These are phyloP conservation scores for Timema cristinae DNA, from an alignment of 2,888 invertebrate genomes.

Conservation along the genomic window DNA sequence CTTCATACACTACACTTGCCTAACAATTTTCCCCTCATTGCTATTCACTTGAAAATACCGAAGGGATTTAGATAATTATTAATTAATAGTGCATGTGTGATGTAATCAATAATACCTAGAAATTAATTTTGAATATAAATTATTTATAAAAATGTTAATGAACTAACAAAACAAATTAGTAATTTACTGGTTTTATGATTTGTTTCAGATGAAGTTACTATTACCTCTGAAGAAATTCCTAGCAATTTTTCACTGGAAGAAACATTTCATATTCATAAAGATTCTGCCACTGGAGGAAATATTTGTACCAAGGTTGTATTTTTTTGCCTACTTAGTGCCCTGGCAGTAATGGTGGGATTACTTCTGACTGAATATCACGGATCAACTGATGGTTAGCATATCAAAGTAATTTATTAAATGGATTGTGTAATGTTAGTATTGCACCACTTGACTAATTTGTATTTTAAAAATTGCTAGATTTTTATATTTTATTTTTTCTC, in stretches of 20 bases:
- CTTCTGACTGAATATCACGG: conserved; percentile 78
- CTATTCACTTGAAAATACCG: no score
- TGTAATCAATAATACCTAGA: no score
- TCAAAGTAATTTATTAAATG: background rate
- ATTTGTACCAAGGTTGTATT: conserved; percentile 82
- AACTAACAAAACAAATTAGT: no score
- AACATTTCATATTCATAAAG: conserved; percentile 72
- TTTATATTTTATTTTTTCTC: conserved; percentile 4
- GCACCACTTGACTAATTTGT: background rate
- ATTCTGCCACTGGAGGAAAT: conserved; percentile 74
- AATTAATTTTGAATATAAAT: no score
- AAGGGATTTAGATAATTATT: no score
- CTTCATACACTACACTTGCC: no score
- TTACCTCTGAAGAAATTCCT: conserved; percentile 23
- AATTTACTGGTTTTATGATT: background rate
- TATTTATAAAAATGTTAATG: no score
- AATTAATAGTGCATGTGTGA: no score
- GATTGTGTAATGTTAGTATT: background rate
- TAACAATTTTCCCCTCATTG: no score
- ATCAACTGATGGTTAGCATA: conserved; percentile 66
- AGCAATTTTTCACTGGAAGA: conserved; percentile 49
- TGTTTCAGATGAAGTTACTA: conserved; percentile 29
- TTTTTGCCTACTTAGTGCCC: conserved; percentile 66
- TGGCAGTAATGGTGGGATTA: conserved; percentile 68
- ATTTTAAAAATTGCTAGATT: background rate